A percentile compares a stretch with the other conserved stretches of the same genome.
Evolutionary conservation across 2,797 vertebrate genomes (phyloP).

Genomic region (Sebastiscus tertius): DNA sequence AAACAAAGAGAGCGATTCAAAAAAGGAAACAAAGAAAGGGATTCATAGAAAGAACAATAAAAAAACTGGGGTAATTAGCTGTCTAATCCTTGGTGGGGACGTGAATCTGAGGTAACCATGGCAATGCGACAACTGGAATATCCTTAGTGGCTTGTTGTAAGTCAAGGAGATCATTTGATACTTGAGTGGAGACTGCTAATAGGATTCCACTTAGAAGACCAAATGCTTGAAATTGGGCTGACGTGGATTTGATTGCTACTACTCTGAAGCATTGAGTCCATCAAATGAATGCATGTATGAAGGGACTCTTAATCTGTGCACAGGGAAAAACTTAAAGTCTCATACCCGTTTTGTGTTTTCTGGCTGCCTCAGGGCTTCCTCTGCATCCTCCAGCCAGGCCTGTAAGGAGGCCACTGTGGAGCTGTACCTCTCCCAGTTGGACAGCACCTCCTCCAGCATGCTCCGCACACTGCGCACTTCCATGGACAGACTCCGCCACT

Average conservation of each 20-base stretch:
- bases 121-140: slow-evolving; percentile 65
- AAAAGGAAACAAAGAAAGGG: slow-evolving; percentile 63
- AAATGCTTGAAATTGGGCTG: slow-evolving; percentile 49
- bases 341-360: slow-evolving; percentile 90
- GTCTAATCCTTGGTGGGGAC: slow-evolving; percentile 73
- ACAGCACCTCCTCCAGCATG: slow-evolving; percentile 94
- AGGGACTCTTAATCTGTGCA: slow-evolving; percentile 6
- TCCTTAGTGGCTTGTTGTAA: slow-evolving; percentile 66
- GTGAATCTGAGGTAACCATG: slow-evolving; percentile 73
- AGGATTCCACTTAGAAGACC: slow-evolving; percentile 51
- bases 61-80: slow-evolving; percentile 80
- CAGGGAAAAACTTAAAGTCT: not conserved
- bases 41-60: slow-evolving; percentile 64
- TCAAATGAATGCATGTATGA: slow-evolving; percentile 32
- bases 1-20: slow-evolving; percentile 54
- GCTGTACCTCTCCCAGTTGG: slow-evolving; percentile 92
- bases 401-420: slow-evolving; percentile 89
- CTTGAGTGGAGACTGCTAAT: slow-evolving; percentile 61
- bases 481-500: slow-evolving; percentile 94
- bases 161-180: slow-evolving; percentile 71
- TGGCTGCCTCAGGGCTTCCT: slow-evolving; percentile 88
- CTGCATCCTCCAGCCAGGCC: slow-evolving; percentile 94
- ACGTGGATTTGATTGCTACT: slow-evolving; percentile 24
- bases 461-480: slow-evolving; percentile 93
- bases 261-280: slow-evolving; percentile 20